Conservation (phyloP, 37 sponge, comb jelly and placozoan species). For the Agelas oroides region DNA sequence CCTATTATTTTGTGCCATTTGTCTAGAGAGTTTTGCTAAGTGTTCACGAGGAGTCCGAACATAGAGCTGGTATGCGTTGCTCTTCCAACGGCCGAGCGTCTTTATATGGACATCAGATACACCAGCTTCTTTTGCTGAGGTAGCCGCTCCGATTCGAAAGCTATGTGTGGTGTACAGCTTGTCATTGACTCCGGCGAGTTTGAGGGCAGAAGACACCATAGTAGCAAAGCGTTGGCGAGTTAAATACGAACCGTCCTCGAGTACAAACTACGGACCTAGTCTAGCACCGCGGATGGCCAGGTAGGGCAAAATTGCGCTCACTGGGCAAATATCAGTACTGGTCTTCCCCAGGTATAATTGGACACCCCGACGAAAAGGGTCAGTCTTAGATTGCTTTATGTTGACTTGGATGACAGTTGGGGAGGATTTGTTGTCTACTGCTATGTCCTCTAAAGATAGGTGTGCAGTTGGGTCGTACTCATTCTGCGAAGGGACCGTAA, state of each 20-base stretch:
- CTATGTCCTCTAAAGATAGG: not conserved
- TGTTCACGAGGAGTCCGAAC: slow-evolving; percentile 3
- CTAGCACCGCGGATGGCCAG: not conserved
- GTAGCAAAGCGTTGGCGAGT: not conserved
- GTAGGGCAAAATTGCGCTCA: not conserved
- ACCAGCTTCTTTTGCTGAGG: not conserved
- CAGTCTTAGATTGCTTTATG: slow-evolving; percentile 18
- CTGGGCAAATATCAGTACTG: not conserved
- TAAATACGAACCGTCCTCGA: not conserved
- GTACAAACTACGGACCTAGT: not conserved
- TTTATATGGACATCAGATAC: slow-evolving; percentile 8
- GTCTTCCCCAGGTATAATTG: slow-evolving; percentile 1
- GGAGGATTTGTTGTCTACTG: not conserved
- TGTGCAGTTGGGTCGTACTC: not conserved
- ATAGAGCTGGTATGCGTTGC: slow-evolving; percentile 26
- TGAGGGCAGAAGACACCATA: too few species aligned
- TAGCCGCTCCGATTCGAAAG: too few species aligned
- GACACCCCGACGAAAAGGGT: slow-evolving; percentile 14
- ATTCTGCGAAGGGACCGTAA: not conserved
- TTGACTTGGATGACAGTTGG: slow-evolving; percentile 1
- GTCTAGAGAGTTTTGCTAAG: not conserved
- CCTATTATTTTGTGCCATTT: not conserved
- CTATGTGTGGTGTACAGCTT: too few species aligned
- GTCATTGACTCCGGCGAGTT: too few species aligned
- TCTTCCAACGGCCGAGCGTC: slow-evolving; percentile 40